Conservation (phyloP, 2,113 vertebrate species). For the Lipotes vexillifer region DNA sequence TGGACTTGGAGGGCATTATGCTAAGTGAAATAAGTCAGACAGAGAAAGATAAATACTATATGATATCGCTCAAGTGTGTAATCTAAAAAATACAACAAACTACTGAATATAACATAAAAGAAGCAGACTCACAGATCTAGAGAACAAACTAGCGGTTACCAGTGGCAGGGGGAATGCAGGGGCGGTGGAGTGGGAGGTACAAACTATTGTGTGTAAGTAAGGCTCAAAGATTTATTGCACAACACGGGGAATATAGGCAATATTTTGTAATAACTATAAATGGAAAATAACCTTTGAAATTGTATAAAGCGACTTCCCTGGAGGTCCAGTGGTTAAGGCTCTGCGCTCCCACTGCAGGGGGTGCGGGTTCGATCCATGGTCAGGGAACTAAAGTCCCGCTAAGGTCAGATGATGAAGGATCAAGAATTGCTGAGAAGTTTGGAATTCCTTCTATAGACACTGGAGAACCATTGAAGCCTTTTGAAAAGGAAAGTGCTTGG, state of each 20-base stretch:
- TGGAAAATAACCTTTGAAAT: background rate
- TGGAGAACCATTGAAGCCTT: background rate
- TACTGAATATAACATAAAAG: background rate
- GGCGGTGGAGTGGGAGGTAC: background rate
- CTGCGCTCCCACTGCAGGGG: too few relatives aligned
- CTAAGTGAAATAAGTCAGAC: background rate
- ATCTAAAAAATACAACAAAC: background rate
- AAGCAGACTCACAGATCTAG: background rate
- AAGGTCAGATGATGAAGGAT: background rate
- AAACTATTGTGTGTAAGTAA: background rate
- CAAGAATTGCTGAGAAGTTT: background rate
- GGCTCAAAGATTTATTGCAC: background rate
- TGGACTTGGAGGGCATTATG: background rate
- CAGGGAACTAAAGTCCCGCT: too few relatives aligned
- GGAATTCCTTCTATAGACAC: background rate
- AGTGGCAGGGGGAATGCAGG: background rate
- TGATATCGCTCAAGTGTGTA: background rate
- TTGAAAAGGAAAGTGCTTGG: background rate
- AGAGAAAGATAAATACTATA: background rate
- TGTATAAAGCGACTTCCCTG: background rate
- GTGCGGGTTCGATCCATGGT: too few relatives aligned
- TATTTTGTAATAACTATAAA: background rate
- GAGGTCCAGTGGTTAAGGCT: too few relatives aligned
- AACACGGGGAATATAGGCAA: background rate
- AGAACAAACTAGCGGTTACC: background rate